These are phyloP conservation scores for Silurus glanis DNA, from an alignment of 2,113 vertebrate genomes.

Conservation along the genomic window DNA sequence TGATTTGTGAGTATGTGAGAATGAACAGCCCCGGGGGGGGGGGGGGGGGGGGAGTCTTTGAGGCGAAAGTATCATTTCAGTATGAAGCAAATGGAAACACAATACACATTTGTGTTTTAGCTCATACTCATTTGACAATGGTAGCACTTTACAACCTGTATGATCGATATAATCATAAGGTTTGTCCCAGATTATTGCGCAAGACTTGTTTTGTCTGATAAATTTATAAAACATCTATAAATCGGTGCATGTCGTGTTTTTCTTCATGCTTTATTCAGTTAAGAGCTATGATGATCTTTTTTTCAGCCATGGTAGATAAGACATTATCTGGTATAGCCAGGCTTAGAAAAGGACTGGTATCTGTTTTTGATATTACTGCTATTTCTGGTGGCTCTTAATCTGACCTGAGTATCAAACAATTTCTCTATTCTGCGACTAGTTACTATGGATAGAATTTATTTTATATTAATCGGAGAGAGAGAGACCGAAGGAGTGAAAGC, in stretches of 20 bases:
- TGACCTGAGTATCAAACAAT: constrained; percentile 25
- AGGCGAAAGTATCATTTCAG: neutral
- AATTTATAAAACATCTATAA: neutral
- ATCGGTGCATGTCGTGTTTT: too few species aligned
- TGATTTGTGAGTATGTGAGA: neutral
- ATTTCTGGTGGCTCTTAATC: constrained; percentile 21
- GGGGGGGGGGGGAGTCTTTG: neutral
- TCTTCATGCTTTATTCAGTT: neutral
- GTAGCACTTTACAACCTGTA: neutral
- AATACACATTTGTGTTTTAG: neutral
- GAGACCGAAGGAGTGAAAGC: neutral
- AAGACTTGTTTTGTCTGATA: neutral
- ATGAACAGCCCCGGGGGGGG: neutral
- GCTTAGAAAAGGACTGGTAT: constrained; percentile 12
- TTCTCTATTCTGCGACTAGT: constrained; percentile 22
- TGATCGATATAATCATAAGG: neutral
- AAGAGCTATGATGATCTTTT: neutral
- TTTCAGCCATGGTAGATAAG: neutral
- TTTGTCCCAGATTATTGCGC: neutral
- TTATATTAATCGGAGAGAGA: constrained; percentile 35
- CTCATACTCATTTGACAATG: neutral
- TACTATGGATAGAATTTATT: constrained; percentile 36
- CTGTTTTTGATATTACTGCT: constrained; percentile 44
- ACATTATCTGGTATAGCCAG: constrained; percentile 36
- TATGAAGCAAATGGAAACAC: neutral